These are phyloP conservation scores for Ennomos erosarius DNA, from an alignment of 2,888 invertebrate species.

Conservation along the genomic window DNA sequence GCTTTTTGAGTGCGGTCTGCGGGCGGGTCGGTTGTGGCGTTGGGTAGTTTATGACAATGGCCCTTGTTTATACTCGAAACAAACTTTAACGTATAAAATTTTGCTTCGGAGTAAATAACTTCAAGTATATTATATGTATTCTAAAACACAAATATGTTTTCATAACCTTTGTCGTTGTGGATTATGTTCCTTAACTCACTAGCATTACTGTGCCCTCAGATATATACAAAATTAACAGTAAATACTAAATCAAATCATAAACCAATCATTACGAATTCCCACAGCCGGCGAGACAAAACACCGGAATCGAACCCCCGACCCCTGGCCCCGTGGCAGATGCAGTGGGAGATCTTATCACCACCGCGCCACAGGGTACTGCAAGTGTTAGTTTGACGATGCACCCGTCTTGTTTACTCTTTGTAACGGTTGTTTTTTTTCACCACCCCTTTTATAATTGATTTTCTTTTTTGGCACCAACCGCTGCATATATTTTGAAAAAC, in stretches of 20 bases:
- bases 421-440: conserved; percentile 75
- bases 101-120: background rate
- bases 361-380: conserved; percentile 68
- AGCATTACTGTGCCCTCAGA: conserved; percentile 32
- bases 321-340: conserved; percentile 72
- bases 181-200: background rate
- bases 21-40: background rate
- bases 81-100: background rate
- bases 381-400: conserved; percentile 72
- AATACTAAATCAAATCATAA: conserved; percentile 72
- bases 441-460: conserved; percentile 49
- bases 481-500: too few relatives aligned
- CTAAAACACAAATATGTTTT: too few relatives aligned
- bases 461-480: background rate
- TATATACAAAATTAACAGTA: conserved; percentile 41
- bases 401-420: conserved; percentile 69
- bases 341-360: conserved; percentile 74
- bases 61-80: background rate
- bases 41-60: background rate
- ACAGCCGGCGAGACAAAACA: conserved; percentile 72
- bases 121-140: too few relatives aligned
- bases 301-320: conserved; percentile 76
- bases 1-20: conserved; percentile 11
- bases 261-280: conserved; percentile 74
- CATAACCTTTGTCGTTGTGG: too few relatives aligned